Evolutionary conservation across 1,140 invertebrate genomes (phyloP).

Genomic region (Habropoda laboriosa): DNA sequence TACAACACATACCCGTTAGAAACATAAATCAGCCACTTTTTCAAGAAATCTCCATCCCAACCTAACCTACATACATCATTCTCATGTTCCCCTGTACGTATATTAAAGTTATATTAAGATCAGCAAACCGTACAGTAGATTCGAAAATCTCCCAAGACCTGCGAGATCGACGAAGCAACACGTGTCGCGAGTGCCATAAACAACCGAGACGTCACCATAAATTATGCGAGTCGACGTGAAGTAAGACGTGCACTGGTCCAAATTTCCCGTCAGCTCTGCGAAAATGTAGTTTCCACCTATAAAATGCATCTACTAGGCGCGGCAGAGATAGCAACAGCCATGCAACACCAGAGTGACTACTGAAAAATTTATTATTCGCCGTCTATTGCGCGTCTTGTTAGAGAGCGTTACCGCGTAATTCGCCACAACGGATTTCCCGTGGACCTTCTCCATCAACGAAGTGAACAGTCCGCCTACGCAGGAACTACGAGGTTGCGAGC

Average conservation of each 20-base stretch:
- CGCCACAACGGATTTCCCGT: conserved; percentile 12
- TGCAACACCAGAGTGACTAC: too few relatives aligned
- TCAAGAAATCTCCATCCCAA: too few relatives aligned
- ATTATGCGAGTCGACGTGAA: background rate
- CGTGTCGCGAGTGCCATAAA: too few relatives aligned
- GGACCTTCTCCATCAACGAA: background rate
- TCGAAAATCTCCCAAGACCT: background rate
- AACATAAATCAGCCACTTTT: too few relatives aligned
- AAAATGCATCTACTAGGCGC: background rate
- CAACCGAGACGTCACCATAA: background rate
- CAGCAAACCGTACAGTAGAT: too few relatives aligned
- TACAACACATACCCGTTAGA: too few relatives aligned
- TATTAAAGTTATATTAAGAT: too few relatives aligned
- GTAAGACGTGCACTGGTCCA: background rate
- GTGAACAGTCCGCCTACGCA: background rate
- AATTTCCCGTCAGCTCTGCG: background rate
- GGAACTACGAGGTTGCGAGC: background rate
- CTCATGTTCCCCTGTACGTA: too few relatives aligned
- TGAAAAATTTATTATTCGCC: conserved; percentile 21
- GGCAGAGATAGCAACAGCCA: too few relatives aligned
- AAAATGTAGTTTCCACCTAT: background rate
- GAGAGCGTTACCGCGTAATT: background rate
- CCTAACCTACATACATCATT: too few relatives aligned
- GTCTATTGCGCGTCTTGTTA: conserved; percentile 8
- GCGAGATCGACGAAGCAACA: background rate